Conservation (phyloP, 2,888 invertebrate species). For the Pristionchus fissidentatus region DNA sequence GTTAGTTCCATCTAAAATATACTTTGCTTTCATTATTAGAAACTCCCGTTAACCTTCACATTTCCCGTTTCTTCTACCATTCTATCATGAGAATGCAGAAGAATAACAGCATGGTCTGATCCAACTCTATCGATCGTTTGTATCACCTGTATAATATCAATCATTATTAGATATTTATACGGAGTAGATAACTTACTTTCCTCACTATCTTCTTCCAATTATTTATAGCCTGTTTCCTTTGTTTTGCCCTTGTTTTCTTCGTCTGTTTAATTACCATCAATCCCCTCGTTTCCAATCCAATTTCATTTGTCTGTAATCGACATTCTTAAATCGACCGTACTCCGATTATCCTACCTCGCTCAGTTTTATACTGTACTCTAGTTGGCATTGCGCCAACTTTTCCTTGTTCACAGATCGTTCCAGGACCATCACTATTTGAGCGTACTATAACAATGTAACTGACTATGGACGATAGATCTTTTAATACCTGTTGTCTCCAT, state of each 20-base stretch:
- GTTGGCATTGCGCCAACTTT: conserved; percentile 90
- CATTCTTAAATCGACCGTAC: background rate
- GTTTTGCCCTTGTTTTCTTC: conserved; percentile 93
- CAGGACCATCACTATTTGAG: conserved; percentile 95
- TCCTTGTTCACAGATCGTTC: conserved; percentile 92
- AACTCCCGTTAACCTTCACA: background rate
- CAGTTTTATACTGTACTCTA: conserved; percentile 93
- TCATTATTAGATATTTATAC: background rate
- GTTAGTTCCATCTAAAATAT: conserved; percentile 13
- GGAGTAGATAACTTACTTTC: conserved; percentile 51
- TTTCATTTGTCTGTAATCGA: conserved; percentile 52
- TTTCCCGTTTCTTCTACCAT: conserved; percentile 47
- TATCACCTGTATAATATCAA: conserved; percentile 63
- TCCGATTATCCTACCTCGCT: conserved; percentile 80
- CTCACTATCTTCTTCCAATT: conserved; percentile 91
- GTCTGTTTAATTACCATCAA: conserved; percentile 98
- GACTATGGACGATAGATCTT: background rate
- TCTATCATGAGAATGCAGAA: conserved; percentile 72
- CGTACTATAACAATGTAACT: conserved; percentile 84
- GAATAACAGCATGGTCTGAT: conserved; percentile 66
- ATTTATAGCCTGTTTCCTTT: conserved; percentile 92
- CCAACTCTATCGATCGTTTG: conserved; percentile 72
- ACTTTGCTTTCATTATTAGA: background rate
- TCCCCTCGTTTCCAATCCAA: conserved; percentile 82
- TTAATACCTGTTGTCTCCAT: conserved; percentile 91